Base-by-base conservation (phyloP, 2,797 vertebrate species). In the Linurgus olivaceus region DNA sequence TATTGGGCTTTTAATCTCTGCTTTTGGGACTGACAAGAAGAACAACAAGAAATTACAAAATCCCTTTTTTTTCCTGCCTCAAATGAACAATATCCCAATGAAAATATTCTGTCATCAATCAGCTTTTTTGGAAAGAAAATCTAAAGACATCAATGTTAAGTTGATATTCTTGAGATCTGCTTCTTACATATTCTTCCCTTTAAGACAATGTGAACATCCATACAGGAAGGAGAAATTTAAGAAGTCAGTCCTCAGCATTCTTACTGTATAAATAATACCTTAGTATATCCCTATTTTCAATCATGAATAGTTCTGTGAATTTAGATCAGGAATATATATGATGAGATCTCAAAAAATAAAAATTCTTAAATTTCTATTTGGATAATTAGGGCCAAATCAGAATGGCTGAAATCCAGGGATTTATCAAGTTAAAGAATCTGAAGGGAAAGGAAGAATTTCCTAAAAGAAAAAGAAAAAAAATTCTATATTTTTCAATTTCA, bases 51-150 rank as follows among this genome's bases (percentile, higher is more conserved):
- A 94, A 78, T 63, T 72, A 73, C 10, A 81, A 85, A 93, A 65
- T 40, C 26, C 24, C 17, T 12, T 44, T 52, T 4, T 44, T 33
- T 3, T 3, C 3, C 0, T 0, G 1, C 6, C 13, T 67, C 21
- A 76, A 17, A 61, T 79, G n/a, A 88, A 42, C 23, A 61, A 29
- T 58, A 92, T 67, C 24, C 33, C 31, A 73, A 67, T 78, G 92
- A 80, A 90, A 88, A 71, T 57, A 35, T 59, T 77, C 65, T 77
- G 17, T 28, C 35, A 57, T 59, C 44, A 62, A 21, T 73, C 28
- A 66, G 11, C 25, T 74, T 11, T 54, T 76, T 85, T 72, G 28
- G n/a, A 82, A 93, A 79, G 59, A 55, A 76, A 80, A 65, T 33
- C 8, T 29, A 10, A 89, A 78, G 35, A 54, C 2, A 14, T 76